Base-by-base conservation (phyloP, 2,113 vertebrate genomes). In the Oophaga pumilio region DNA sequence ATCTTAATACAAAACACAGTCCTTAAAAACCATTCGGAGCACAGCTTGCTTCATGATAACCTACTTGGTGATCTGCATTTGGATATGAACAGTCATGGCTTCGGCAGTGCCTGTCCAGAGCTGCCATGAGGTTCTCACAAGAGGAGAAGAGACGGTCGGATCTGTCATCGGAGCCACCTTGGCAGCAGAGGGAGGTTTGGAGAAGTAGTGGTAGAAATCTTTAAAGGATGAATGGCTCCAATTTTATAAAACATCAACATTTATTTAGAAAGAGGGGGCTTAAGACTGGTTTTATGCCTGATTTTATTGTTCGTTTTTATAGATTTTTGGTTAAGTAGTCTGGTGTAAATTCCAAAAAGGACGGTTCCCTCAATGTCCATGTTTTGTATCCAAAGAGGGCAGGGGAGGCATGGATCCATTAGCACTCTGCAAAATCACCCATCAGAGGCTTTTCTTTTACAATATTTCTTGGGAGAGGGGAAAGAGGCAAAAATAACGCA, bases 251-350 rank as follows among this genome's bases (percentile, higher is more conserved):
- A 82, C 28, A 77, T 52, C 11, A 74, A 62, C 52, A 74, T 60
- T 81, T 24, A 43, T 91, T 91, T 91, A 93, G 85, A 94, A 94
- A 94, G 91, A 93, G 91, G 90, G 90, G 94, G 92, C 92, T 91
- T 92, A 84, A 82, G 90, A 93, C 84, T 91, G 86, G 89, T 91
- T 93, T 94, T 87, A 93, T 92, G 93, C 94, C 93, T 90, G 92
- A 92, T 93, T 94, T 94, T 94, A 93, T 94, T 95, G 89, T 87
- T 92, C 89, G 87, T 90, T 50, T 73, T 87, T 83, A 76, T 88
- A 83, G 89, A 88, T 89, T 92, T 92, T 89, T 86, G 90, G 92
- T 92, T 91, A 92, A 92, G 93, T 92, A 90, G 92, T 93, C 93
- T 94, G 91, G 90, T 4, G 91, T 91, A 90, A 91, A 88, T 76